These are phyloP conservation scores for Sphaerophoria taeniata DNA, from an alignment of 2,888 invertebrate species.

Conservation along the genomic window DNA sequence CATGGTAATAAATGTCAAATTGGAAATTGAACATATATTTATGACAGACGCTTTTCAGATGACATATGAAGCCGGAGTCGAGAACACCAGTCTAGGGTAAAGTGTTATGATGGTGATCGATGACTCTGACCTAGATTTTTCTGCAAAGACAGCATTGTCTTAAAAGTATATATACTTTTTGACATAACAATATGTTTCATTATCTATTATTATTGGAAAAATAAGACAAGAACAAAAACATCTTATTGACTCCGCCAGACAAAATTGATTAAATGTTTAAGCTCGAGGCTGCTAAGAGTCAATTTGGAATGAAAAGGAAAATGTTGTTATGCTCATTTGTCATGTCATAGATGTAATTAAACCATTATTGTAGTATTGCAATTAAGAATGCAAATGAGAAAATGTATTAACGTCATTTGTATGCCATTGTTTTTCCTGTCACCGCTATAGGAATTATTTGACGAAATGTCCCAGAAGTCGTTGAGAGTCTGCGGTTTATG, in stretches of 20 bases:
- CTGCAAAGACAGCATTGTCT: constrained; percentile 39
- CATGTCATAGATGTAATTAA: no score
- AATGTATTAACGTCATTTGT: no score
- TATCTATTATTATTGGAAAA: background rate
- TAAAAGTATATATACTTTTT: background rate
- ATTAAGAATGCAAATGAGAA: no score
- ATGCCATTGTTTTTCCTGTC: no score
- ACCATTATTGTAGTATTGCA: no score
- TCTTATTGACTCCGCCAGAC: constrained; percentile 42
- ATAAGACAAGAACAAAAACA: constrained; percentile 1
- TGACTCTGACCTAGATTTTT: constrained; percentile 69
- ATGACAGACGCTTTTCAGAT: constrained; percentile 66
- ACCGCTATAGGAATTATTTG: no score
- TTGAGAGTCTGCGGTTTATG: no score
- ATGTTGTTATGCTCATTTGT: constrained; percentile 35
- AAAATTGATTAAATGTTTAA: constrained; percentile 68
- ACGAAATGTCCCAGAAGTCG: no score
- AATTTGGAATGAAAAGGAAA: constrained; percentile 38
- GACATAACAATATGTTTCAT: background rate
- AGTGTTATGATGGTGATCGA: constrained; percentile 64
- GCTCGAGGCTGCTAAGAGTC: constrained; percentile 44
- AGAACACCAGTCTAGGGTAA: background rate
- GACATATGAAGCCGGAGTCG: constrained; percentile 55
- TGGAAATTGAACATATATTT: constrained; percentile 62
- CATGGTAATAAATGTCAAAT: constrained; percentile 66